Evolutionary conservation across 2,888 invertebrate genomes (phyloP), one percentile per base, ranked within the genome.

Genomic region (Hemicrepidius hirtus): DNA sequence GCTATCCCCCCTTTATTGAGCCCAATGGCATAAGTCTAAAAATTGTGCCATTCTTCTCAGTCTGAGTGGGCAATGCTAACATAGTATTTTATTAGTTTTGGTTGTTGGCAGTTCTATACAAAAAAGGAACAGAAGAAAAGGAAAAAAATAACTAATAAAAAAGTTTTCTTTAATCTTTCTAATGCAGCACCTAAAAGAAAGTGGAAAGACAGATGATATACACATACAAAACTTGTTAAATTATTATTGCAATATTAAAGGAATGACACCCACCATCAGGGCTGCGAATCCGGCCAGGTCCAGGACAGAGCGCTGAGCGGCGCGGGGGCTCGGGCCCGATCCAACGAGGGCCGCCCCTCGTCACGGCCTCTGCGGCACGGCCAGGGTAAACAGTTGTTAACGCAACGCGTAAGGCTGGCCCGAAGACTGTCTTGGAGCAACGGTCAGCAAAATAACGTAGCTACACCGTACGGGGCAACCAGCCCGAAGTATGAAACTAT

Each of bases 391-490:
- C 77, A 76, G 60, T 57, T 71, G 74, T 73, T 75, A 78, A 78
- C 80, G 81, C 77, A 80, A 81, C 82, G 81, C 82, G 81, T 78
- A 82, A 82, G 82, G 86, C 87, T 87, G 86, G 86, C 87, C 87
- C 85, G 86, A 85, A 86, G 87, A 85, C 87, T 86, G 87, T 87
- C 87, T 83, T 84, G 84, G 78, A 80, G 87, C 86, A 87, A 86
- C 85, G 87, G 87, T 83, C 86, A 86, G 85, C 86, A 79, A 82
- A 80, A 69, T 53, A 32, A 74, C 71, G 75, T 50, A 57, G 66
- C 73, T 60, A 71, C 64, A 72, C 69, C 71, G 72, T 71, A 64
- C 57, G 55, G 64, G 67, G 41, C 69, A 72, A 68, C 71, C 55
- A 37, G 46, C 40, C 66, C 66, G 24, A 66, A 66, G 13, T 16